phyloP scores from a whole-genome alignment of 1,140 invertebrate genomes.

The Temnothorax curvispinosus region DNA sequence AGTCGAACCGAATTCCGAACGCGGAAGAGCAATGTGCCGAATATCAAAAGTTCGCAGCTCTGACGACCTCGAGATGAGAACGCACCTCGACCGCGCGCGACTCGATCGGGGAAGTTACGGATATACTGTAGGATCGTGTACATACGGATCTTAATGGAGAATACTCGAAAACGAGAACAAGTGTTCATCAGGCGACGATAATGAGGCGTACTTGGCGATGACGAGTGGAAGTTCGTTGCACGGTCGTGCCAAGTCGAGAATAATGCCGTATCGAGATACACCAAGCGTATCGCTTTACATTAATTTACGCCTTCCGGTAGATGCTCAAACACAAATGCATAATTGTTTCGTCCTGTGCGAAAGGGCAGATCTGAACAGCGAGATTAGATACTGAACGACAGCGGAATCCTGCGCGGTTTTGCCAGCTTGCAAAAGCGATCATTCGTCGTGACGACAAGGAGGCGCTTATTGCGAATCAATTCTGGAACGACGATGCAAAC shows the following conservation, averaged over 20 bases:
- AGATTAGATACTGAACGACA: not conserved
- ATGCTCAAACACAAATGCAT: slow-evolving; percentile 32
- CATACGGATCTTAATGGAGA: not conserved
- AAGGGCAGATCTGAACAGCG: not conserved
- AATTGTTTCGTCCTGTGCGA: slow-evolving; percentile 5
- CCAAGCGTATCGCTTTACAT: slow-evolving; percentile 28
- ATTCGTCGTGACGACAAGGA: not conserved
- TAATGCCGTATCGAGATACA: slow-evolving; percentile 6
- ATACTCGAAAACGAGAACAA: not conserved
- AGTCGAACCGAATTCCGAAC: not conserved
- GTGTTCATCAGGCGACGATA: not conserved
- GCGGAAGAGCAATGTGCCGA: not conserved
- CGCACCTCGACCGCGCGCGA: not conserved
- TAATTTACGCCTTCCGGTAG: slow-evolving; percentile 39
- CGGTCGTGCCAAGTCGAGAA: not conserved
- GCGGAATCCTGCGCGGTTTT: not conserved
- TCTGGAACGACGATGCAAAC: not conserved
- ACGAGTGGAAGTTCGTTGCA: not conserved
- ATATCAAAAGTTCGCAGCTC: slow-evolving; percentile 25
- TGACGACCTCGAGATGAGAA: not conserved
- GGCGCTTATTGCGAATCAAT: not conserved
- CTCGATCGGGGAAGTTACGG: not conserved
- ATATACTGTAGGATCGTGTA: not conserved
- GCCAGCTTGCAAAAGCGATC: not conserved
- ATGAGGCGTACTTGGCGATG: not conserved